Base-by-base conservation (phyloP, 2,113 vertebrate genomes). In the Alethe diademata region DNA sequence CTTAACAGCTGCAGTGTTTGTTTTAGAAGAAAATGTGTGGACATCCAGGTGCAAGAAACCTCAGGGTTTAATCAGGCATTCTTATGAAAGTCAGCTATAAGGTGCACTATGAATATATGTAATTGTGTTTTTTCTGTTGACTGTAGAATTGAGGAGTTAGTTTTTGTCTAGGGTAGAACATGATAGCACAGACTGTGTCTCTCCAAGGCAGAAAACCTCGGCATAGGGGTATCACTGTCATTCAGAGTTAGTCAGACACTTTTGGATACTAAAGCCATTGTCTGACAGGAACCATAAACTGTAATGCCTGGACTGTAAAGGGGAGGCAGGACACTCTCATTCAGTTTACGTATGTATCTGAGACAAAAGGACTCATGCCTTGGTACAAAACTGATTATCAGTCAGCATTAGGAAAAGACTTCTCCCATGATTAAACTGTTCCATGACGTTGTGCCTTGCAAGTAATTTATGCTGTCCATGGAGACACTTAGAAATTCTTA, bases 201-300 rank as follows among this genome's bases (percentile, higher is more conserved):
- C 4, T 66, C 36, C 14, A 2, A 19, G 26, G 25, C 22, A 67
- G 38, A 76, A 57, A 60, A 62, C 4, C 19, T 15, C 47, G 19
- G 20, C 8, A 40, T 4, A 6, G 18, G 10, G 8, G 5, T 53
- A 19, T 61, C 1, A 2, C 4, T 38, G 25, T 43, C 26, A 29
- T 14, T 74, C 4, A 26, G 26, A 35, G 11, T 15, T 13, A 54
- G 35, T 61, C 33, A 61, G 25, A 36, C 43, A 26, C 31, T 62
- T 45, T 9, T 3, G 1, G 11, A 66, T 12, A 60, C 2, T 33
- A 43, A 76, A 89, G 31, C 3, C 0, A 1, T n/a, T 70, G 23
- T 31, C 67, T 50, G 64, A 84, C 36, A 56, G 35, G 20, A 54
- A 13, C 26, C 26, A 80, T 5, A 22, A 42, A 25, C 17, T 51